Conservation (phyloP, 2,797 vertebrate species). For the Momotus momota region DNA sequence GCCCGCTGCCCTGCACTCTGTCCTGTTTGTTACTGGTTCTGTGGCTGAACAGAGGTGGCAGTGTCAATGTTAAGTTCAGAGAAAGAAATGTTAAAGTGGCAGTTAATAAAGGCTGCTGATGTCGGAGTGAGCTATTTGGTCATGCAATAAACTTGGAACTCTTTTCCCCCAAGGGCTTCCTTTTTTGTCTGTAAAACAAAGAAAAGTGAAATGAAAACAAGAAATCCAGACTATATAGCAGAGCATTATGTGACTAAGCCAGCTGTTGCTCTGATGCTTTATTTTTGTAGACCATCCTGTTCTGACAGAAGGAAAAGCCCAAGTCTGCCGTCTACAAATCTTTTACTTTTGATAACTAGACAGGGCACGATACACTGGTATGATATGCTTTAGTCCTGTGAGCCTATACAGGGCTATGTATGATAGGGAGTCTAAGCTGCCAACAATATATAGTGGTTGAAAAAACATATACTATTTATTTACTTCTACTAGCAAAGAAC, state of each 20-base stretch:
- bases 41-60: not conserved
- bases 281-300: not conserved
- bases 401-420: not conserved
- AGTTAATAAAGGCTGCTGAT: not conserved
- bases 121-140: not conserved
- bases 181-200: constrained; percentile 53
- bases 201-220: constrained; percentile 63
- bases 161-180: not conserved
- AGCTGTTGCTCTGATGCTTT: constrained; percentile 18
- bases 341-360: not conserved
- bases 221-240: not conserved
- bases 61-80: not conserved
- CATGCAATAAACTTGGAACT: constrained; percentile 32
- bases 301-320: not conserved
- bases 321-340: not conserved
- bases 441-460: not conserved
- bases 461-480: constrained; percentile 22
- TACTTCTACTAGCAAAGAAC: not conserved
- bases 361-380: not conserved
- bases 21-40: not conserved
- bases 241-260: not conserved
- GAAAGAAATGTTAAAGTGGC: not conserved
- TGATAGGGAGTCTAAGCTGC: not conserved
- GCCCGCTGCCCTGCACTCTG: not conserved
- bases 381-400: not conserved